Evolutionary conservation across 1,140 invertebrate genomes (phyloP), one percentile per base, ranked within the genome.

Genomic region (Aphelinus certus): DNA sequence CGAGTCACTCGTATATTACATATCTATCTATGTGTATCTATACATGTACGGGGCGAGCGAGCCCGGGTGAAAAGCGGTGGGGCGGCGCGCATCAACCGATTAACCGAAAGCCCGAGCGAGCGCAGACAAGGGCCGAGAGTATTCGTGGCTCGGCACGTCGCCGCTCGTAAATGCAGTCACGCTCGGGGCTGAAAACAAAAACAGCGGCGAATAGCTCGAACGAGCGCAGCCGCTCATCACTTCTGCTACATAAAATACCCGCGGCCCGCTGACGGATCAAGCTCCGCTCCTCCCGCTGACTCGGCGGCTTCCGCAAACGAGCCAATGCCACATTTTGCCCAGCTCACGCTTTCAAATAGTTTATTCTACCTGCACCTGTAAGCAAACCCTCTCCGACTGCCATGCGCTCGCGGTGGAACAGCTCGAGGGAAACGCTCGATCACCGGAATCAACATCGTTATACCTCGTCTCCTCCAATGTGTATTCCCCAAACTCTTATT

Each of bases 121-220:
- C 26, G 26, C 26, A 26, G 26, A 26, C 26, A 26, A 26, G 26
- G 26, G 26, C 26, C 26, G 26, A 26, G 26, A 26, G 26, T 26
- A 26, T 26, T 26, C 26, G 26, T 26, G 26, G 26, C 26, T 26
- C 26, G 26, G 26, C 26, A 26, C 26, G 26, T 26, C 26, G 26
- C 84, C 84, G 82, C 81, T 85, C 82, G 83, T 86, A 86, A 87
- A 86, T 86, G 86, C 85, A 86, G 82, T 84, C 80, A 53, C 72
- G 26, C 26, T 26, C 26, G 70, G 79, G 79, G 77, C 77, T 83
- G 80, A 83, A 86, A 86, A 85, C 83, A 86, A 85, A 85, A 86
- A 84, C 81, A 85, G 81, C 81, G 80, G 80, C 82, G 85, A 87
- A 85, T 85, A 85, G 83, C 26, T 26, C 82, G 83, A 86, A 86